Base-by-base conservation (phyloP, 2,797 vertebrate species). In the Labeo calbasu region DNA sequence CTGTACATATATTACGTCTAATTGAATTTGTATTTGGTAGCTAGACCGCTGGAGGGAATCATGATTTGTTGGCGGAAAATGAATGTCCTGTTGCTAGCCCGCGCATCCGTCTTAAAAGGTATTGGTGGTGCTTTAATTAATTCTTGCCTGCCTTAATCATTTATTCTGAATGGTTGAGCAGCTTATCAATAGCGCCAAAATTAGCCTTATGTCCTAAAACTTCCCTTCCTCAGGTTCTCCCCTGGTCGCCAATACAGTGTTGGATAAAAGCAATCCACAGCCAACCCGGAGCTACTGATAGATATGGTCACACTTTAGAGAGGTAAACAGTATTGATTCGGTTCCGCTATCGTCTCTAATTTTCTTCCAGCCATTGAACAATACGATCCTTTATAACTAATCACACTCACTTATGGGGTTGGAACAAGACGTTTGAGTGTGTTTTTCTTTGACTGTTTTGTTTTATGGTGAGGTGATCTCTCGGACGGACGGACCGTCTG, bases 241-340 rank as follows among this genome's bases (percentile, higher is more conserved):
- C 79, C 66, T 85, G 89, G 86, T 91, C 92, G 93, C 96, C 95
- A 94, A 96, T 96, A 96, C 90, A 14, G 76, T 77, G 65, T 90
- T 36, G 48, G 84, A 89, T 90, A 90, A 91, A 88, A 94, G 92
- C 89, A 91, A 94, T 95, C 92, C 88, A 92, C 88, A 89, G 90
- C 93, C 90, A 77, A 94, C 93, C 91, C 90, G 79, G 79, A 66
- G 79, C 92, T 87, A 92, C 93, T 96, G 94, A 96, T 95, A 95
- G 96, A 96, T 96, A 93, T 87, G 94, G 93, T 96, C 93, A 91
- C 94, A 93, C 95, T 94, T 95, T 91, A 84, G 86, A 93, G 1
- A 94, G 94, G 95, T 95, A 96, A 97, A 96, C 93, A 93, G 92
- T 95, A 97, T 96, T 90, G 96, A 97, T 95, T 89, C 88, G 91